These are phyloP conservation scores for Marronus borbonicus DNA, from an alignment of 2,888 invertebrate species.

Conservation along the genomic window DNA sequence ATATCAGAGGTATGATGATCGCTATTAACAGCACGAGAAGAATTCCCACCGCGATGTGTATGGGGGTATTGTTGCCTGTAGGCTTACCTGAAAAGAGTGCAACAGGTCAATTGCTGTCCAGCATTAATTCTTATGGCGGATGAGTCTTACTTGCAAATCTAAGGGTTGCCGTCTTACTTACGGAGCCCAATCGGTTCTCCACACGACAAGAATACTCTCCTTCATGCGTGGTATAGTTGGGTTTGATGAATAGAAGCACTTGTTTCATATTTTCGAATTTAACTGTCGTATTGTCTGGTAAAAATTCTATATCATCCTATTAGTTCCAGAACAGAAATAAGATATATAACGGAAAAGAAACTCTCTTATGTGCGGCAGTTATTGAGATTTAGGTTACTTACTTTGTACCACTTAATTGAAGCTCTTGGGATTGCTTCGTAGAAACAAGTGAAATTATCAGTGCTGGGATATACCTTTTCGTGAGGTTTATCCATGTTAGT, in stretches of 20 bases:
- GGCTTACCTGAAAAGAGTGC: constrained; percentile 56
- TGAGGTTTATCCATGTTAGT: constrained; percentile 55
- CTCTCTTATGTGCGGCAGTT: too few relatives aligned
- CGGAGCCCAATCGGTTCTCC: constrained; percentile 72
- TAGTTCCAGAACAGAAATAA: background rate
- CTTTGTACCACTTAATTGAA: constrained; percentile 72
- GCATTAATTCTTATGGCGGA: constrained; percentile 49
- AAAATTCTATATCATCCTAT: constrained; percentile 51
- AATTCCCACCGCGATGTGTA: constrained; percentile 57
- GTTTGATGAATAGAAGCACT: constrained; percentile 70
- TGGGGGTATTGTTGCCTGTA: constrained; percentile 51
- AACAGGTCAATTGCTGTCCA: too few relatives aligned
- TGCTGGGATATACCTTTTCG: constrained; percentile 64
- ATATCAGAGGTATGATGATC: constrained; percentile 55
- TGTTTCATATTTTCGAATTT: constrained; percentile 64
- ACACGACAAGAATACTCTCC: constrained; percentile 76
- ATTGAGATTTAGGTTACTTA: constrained; percentile 65
- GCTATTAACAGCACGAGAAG: constrained; percentile 66
- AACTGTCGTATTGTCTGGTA: constrained; percentile 63
- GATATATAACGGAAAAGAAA: too few relatives aligned
- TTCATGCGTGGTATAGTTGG: constrained; percentile 71
- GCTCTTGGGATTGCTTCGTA: constrained; percentile 77
- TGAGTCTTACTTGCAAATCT: too few relatives aligned
- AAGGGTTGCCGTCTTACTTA: constrained; percentile 61
- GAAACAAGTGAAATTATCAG: constrained; percentile 55